Percentiles rank a stretch among this genome's conserved stretches.
Evolutionary conservation across 1,140 invertebrate species (phyloP).

Genomic region (Yoshiicerus persimilis): DNA sequence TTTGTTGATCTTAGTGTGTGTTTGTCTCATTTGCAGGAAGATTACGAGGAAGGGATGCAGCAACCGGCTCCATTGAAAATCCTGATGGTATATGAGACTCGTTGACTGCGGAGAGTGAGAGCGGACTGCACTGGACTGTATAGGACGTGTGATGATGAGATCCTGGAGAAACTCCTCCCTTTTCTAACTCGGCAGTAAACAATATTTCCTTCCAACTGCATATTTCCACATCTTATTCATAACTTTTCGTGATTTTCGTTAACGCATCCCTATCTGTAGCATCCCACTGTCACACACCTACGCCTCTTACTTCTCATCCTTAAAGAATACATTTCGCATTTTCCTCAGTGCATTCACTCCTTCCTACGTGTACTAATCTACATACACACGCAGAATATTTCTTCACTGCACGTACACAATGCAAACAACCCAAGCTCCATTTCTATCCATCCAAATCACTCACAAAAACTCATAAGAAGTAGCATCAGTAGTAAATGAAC

Average conservation of each 20-base stretch:
- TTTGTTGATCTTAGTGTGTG: not conserved
- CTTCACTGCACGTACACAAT: not conserved
- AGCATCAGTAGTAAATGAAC: not conserved
- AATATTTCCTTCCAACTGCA: not conserved
- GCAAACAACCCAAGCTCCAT: not conserved
- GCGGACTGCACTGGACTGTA: not conserved
- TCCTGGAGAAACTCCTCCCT: conserved; percentile 10
- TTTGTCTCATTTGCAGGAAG: not conserved
- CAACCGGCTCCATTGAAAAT: not conserved
- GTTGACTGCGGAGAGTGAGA: not conserved
- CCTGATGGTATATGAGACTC: not conserved
- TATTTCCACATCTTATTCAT: not conserved
- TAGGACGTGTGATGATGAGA: conserved; percentile 4
- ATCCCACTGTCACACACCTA: conserved; percentile 11
- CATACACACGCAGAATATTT: not conserved
- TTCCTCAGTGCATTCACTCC: not conserved
- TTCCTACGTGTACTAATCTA: too few species aligned
- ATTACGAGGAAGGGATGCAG: conserved; percentile 1
- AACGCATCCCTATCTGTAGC: not conserved
- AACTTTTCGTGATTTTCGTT: conserved; percentile 7
- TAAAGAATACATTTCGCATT: not conserved
- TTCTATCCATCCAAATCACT: not conserved
- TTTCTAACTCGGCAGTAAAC: not conserved
- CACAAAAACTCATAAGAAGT: not conserved
- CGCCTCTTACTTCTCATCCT: not conserved